Conservation (phyloP, 2,888 invertebrate species). For the Melanostoma mellinum region DNA sequence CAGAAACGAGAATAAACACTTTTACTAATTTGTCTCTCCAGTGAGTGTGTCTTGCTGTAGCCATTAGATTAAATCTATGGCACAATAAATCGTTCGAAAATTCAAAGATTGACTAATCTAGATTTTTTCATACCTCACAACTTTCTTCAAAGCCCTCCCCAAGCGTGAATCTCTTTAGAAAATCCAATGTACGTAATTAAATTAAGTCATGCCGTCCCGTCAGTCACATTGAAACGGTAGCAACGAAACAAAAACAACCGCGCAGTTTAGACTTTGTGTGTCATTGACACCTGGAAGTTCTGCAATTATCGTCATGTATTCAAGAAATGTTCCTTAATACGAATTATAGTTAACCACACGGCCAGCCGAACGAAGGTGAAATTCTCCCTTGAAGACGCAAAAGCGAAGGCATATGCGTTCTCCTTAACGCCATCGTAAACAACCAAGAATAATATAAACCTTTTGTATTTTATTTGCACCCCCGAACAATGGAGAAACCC, state of each 20-base stretch:
- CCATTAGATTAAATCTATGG: too few species aligned
- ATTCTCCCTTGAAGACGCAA: conserved; percentile 55
- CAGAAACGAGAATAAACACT: too few species aligned
- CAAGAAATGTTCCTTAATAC: conserved; percentile 22
- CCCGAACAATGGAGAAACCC: conserved; percentile 67
- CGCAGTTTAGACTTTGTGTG: conserved; percentile 26
- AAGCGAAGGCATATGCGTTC: conserved; percentile 52
- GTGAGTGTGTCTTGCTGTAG: too few species aligned
- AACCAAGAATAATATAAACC: conserved; percentile 47
- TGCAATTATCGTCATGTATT: conserved; percentile 19
- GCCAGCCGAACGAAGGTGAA: conserved; percentile 33
- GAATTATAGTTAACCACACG: conserved; percentile 49
- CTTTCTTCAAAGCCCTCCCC: too few species aligned
- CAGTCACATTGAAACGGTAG: conserved; percentile 10
- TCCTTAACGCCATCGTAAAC: conserved; percentile 66
- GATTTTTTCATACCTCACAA: too few species aligned
- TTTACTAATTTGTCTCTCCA: too few species aligned
- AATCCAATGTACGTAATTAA: conserved; percentile 18
- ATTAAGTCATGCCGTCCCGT: neutral
- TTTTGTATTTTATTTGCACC: conserved; percentile 64
- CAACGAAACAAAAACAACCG: conserved; percentile 9
- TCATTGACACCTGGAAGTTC: conserved; percentile 68
- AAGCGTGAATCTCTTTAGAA: neutral
- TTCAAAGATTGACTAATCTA: too few species aligned
- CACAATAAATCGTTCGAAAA: too few species aligned